Evolutionary conservation across 2,797 vertebrate species (phyloP).

Genomic region (Gadopsis marmoratus): DNA sequence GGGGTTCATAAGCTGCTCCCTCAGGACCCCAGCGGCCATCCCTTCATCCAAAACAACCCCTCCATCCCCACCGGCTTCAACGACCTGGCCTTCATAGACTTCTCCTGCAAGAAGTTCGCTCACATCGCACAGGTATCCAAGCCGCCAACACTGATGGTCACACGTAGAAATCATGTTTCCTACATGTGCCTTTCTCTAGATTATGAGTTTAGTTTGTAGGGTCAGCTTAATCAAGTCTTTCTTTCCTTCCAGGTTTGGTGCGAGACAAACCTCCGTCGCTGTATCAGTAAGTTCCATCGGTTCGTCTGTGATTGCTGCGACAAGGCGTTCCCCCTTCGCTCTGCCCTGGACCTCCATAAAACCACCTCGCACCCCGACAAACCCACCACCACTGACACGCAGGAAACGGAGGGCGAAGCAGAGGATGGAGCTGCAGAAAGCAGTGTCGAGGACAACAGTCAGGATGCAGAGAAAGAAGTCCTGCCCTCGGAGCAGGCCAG

Average conservation of each 20-base stretch:
- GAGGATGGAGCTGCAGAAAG: neutral
- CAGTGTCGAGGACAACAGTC: rapidly evolving
- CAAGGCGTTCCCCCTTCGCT: conserved; percentile 95
- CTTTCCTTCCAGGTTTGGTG: conserved; percentile 91
- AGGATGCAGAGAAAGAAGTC: conserved; percentile 45
- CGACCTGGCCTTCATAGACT: conserved; percentile 97
- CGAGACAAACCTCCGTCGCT: conserved; percentile 95
- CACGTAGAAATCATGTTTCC: too few relatives aligned
- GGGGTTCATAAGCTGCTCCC: conserved; percentile 95
- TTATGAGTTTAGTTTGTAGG: neutral
- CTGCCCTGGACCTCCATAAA: conserved; percentile 90
- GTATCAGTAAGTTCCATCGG: conserved; percentile 94
- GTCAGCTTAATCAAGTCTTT: neutral
- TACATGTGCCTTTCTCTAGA: too few relatives aligned
- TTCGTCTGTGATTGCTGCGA: conserved; percentile 94
- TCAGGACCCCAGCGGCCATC: conserved; percentile 90
- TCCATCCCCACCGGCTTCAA: conserved; percentile 97
- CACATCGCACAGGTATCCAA: conserved; percentile 93
- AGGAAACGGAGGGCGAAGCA: neutral
- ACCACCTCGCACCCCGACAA: conserved; percentile 75
- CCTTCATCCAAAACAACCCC: conserved; percentile 98
- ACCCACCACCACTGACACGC: neutral
- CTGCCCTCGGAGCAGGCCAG: conserved; percentile 80
- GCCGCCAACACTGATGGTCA: neutral
- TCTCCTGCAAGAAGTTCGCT: conserved; percentile 96